Conservation (phyloP, 2,113 vertebrate genomes). For the Vidua macroura region DNA sequence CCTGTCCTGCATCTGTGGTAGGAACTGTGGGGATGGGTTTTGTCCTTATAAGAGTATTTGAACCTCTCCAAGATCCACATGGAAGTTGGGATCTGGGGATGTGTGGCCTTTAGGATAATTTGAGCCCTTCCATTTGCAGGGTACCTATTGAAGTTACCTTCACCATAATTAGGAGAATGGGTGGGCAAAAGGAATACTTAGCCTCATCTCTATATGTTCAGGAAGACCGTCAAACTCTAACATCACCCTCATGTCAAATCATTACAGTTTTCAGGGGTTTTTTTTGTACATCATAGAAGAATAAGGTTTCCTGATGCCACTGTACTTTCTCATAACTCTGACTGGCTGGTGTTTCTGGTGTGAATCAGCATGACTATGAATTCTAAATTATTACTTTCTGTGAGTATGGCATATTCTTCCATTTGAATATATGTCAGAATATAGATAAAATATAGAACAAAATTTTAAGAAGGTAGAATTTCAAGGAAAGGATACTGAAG, state of each 20-base stretch:
- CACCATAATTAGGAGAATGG: background rate
- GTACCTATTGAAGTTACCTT: background rate
- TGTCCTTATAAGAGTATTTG: background rate
- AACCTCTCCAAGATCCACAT: background rate
- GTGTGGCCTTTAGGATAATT: background rate
- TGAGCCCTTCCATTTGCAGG: background rate
- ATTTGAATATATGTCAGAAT: background rate
- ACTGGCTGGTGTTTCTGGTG: background rate
- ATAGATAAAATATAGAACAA: background rate
- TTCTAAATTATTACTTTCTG: background rate
- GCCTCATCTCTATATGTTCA: background rate
- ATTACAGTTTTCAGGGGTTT: background rate
- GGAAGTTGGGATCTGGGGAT: background rate
- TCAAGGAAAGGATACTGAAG: background rate
- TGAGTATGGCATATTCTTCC: background rate
- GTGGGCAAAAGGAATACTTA: background rate
- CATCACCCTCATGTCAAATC: rapidly evolving
- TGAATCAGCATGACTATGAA: background rate
- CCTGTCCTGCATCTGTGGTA: background rate
- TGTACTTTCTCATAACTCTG: background rate
- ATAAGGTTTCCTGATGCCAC: background rate
- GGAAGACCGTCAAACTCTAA: background rate
- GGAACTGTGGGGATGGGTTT: background rate
- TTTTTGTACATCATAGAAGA: background rate
- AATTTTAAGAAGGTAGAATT: background rate